A percentile compares a stretch with the other conserved stretches of the same genome.
These are phyloP conservation scores for Amphipoea oculea DNA, from an alignment of 2,888 invertebrate genomes.

Conservation along the genomic window DNA sequence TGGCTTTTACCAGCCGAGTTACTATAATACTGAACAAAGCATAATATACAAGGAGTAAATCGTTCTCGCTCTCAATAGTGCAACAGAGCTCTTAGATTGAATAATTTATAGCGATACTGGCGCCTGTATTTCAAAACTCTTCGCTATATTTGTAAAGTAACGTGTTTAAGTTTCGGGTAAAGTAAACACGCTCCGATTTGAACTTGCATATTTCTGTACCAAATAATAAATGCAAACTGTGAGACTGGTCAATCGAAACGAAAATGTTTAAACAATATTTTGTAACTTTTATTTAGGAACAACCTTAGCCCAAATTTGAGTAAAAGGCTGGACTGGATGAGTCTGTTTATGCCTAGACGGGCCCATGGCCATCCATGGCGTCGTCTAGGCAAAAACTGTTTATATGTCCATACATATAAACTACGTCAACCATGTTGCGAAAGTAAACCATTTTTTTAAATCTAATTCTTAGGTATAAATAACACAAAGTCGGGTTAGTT, in stretches of 20 bases:
- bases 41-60: constrained; percentile 40
- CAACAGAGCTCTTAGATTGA: constrained; percentile 28
- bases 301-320: not conserved
- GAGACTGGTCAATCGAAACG: not conserved
- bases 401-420: too few species aligned
- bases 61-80: constrained; percentile 47
- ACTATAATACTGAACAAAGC: constrained; percentile 39
- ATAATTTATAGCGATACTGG: constrained; percentile 49
- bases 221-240: not conserved
- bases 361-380: too few species aligned
- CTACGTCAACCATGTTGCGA: too few species aligned
- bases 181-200: constrained; percentile 2
- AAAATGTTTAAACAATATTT: not conserved
- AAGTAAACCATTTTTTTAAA: too few species aligned
- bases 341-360: not conserved
- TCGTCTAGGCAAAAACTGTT: too few species aligned
- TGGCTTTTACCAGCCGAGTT: constrained; percentile 26
- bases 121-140: constrained; percentile 54
- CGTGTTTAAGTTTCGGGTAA: constrained; percentile 37
- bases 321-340: not conserved
- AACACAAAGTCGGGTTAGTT: too few species aligned
- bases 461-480: too few species aligned
- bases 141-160: constrained; percentile 42
- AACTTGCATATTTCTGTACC: constrained; percentile 3
- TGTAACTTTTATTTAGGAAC: not conserved